These are phyloP conservation scores for Noturus placidus DNA, from an alignment of 2,113 vertebrate species.

Conservation along the genomic window DNA sequence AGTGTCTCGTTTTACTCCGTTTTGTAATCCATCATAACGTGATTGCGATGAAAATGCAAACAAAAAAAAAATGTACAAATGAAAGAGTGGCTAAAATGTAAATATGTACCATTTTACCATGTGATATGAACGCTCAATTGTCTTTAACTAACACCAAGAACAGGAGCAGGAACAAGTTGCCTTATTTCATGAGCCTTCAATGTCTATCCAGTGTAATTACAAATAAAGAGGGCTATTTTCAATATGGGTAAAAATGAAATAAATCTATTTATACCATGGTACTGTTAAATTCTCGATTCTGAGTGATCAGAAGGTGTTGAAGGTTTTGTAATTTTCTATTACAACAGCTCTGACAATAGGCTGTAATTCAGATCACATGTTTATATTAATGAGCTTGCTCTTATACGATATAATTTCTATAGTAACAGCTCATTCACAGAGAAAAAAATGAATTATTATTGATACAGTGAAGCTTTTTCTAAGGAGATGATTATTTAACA, in stretches of 20 bases:
- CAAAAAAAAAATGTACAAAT: not conserved
- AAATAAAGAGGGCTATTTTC: not conserved
- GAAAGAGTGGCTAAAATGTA: not conserved
- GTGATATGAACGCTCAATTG: not conserved
- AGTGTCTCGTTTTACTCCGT: not conserved
- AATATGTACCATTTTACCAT: not conserved
- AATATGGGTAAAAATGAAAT: not conserved
- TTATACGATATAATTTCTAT: not conserved
- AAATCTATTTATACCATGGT: not conserved
- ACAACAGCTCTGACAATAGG: not conserved
- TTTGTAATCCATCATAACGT: not conserved
- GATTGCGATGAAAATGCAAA: not conserved
- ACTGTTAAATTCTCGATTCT: not conserved
- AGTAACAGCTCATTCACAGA: not conserved
- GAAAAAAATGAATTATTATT: not conserved
- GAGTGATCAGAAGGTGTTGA: not conserved
- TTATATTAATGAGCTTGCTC: not conserved
- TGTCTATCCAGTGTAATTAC: not conserved
- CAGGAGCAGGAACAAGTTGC: not conserved
- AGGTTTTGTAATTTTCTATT: not conserved
- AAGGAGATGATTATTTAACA: not conserved
- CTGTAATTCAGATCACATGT: not conserved
- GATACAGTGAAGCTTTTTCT: not conserved
- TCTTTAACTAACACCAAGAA: not conserved
- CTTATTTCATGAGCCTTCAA: not conserved